These are phyloP conservation scores for Pantala flavescens DNA, from an alignment of 1,140 invertebrate genomes.

Conservation along the genomic window DNA sequence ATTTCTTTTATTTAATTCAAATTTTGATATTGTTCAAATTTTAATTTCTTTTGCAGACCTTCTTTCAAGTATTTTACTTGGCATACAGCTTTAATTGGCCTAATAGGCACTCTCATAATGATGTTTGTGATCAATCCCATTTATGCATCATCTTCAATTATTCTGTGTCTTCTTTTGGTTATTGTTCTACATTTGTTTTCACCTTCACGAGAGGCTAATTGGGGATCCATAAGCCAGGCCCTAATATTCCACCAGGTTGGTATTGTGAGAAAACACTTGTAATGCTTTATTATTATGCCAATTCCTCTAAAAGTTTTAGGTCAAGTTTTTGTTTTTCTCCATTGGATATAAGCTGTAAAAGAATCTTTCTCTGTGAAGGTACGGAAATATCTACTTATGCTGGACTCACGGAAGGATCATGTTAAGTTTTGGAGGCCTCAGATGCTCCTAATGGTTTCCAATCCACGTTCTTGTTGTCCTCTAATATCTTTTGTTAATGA, in stretches of 20 bases:
- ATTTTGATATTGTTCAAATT: constrained; percentile 17
- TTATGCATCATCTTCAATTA: constrained; percentile 78
- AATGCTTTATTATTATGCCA: not conserved
- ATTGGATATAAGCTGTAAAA: too few relatives aligned
- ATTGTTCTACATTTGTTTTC: constrained; percentile 87
- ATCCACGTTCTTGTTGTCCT: constrained; percentile 78
- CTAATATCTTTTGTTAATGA: constrained; percentile 97
- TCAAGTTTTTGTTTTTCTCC: too few relatives aligned
- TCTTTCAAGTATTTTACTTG: constrained; percentile 95
- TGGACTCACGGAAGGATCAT: constrained; percentile 94
- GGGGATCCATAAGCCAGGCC: constrained; percentile 97
- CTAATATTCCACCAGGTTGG: constrained; percentile 93
- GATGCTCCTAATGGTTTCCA: constrained; percentile 84
- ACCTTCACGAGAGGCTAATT: constrained; percentile 68
- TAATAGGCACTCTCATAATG: constrained; percentile 81
- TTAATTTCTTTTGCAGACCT: constrained; percentile 65
- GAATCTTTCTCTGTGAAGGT: constrained; percentile 53
- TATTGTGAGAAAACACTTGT: not conserved
- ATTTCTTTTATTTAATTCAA: too few relatives aligned
- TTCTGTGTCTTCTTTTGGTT: constrained; percentile 74
- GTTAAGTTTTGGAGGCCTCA: constrained; percentile 99
- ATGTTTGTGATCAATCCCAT: constrained; percentile 92
- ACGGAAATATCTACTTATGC: constrained; percentile 87
- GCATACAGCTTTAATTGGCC: constrained; percentile 79
- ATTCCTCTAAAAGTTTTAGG: not conserved